Conservation (phyloP, 2,113 vertebrate genomes). For the Microtus richardsoni region DNA sequence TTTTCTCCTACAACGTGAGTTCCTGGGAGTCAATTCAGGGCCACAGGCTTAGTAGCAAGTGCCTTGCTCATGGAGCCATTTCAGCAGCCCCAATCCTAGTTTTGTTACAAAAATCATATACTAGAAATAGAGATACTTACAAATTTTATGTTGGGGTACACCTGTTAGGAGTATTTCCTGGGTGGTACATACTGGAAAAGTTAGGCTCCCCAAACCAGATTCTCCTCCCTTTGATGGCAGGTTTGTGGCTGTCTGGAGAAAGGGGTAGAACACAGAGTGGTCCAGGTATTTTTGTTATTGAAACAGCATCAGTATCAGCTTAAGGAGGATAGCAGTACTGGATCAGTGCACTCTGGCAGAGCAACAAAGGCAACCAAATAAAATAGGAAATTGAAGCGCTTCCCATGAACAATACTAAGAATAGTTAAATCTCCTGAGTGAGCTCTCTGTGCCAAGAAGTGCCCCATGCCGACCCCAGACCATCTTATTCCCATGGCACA, state of each 20-base stretch:
- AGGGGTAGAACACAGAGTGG: neutral
- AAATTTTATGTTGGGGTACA: neutral
- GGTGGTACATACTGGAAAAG: neutral
- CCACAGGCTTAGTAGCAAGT: neutral
- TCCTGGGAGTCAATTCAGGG: neutral
- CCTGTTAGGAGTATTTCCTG: neutral
- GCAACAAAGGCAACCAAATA: neutral
- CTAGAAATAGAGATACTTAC: neutral
- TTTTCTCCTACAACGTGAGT: neutral
- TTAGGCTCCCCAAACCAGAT: neutral
- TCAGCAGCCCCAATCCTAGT: neutral
- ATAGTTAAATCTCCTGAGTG: neutral
- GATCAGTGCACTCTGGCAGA: neutral
- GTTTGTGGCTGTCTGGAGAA: neutral
- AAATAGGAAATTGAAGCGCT: neutral
- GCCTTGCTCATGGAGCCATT: neutral
- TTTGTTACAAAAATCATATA: neutral
- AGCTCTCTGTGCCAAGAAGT: neutral
- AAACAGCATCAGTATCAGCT: neutral
- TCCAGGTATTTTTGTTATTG: neutral
- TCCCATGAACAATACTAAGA: neutral
- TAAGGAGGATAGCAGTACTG: accelerated
- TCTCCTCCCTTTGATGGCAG: neutral
- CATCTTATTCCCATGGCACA: accelerated
- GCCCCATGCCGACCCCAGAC: neutral